A percentile compares a stretch with the other conserved stretches of the same genome.
Evolutionary conservation across 2,797 vertebrate species (phyloP).

Genomic region (Coracias cyanogaster): DNA sequence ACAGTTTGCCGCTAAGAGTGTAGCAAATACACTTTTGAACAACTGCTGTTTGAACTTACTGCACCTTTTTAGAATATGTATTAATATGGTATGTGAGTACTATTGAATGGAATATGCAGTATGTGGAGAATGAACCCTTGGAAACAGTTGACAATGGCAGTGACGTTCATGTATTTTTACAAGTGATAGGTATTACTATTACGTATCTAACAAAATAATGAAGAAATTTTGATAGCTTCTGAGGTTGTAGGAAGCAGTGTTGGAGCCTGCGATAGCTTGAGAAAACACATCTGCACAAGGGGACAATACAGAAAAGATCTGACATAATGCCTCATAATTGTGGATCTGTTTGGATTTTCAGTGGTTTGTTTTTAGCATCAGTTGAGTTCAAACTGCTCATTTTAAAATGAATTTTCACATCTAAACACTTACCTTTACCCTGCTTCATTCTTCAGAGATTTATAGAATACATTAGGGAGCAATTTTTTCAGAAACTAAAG

Average conservation of each 20-base stretch:
- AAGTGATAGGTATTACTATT: background rate
- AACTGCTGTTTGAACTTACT: background rate
- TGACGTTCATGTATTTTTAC: background rate
- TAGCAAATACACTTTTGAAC: background rate
- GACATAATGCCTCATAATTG: background rate
- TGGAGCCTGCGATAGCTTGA: background rate
- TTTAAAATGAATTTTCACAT: background rate
- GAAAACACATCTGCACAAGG: background rate
- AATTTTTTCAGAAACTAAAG: background rate
- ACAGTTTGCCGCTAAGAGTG: background rate
- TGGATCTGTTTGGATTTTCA: background rate
- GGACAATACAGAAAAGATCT: background rate
- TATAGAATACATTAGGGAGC: background rate
- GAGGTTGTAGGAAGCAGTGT: background rate
- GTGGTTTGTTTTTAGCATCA: background rate
- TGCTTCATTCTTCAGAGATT: background rate
- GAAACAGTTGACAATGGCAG: background rate
- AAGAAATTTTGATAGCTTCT: background rate
- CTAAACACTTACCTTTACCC: background rate
- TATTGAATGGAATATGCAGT: background rate
- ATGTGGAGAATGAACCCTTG: background rate
- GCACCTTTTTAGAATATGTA: background rate
- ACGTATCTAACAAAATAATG: background rate
- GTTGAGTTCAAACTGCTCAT: background rate
- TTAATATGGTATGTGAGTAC: background rate